Base-by-base conservation (phyloP, 2,888 invertebrate genomes). In the Lysandra bellargus region DNA sequence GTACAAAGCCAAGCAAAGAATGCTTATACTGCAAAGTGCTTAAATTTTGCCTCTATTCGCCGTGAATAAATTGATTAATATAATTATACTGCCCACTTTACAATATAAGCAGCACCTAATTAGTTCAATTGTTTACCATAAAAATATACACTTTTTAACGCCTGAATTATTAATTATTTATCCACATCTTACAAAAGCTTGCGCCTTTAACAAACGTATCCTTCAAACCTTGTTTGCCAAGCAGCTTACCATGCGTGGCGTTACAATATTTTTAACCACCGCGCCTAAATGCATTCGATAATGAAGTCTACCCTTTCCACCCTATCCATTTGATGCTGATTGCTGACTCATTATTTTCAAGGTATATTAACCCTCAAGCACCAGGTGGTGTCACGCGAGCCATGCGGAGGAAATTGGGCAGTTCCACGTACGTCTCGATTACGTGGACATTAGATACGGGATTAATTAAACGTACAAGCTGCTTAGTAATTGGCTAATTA, bases 361-460 rank as follows among this genome's bases (percentile, higher is more conserved):
- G 33, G 33, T 37, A 69, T 69, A 30, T 3, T 64, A 33, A 30
- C 64, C 33, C 64, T 30, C 4, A 3, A 23, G 23, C 12, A 9
- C 69, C 69, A 37, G 69, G 69, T 37, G 69, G 69, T 33, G 69
- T 33, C 69, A 69, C 69, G 69, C 33, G 17, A 37, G 33, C 69
- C 69, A 23, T 7, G 69, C 14, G 30, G 30, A 64, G 69, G 69
- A 69, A 69, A 69, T 69, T 69, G 69, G 69, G 14, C 33, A 69
- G 69, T 69, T 69, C 64, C 64, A 4, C 64, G 64, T 69, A 69
- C 69, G 69, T 69, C 33, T 69, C 69, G 69, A 69, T 69, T 69
- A 69, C 69, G 14, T 37, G 33, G 33, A 17, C 69, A 69, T 37
- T 69, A 69, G 69, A 69, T 33, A 37, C 33, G 33, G 69, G 69